Percentiles rank a stretch among this genome's conserved stretches.
Evolutionary conservation across 23 tunicate species (phyloP).

Genomic region (Corella eumyota): DNA sequence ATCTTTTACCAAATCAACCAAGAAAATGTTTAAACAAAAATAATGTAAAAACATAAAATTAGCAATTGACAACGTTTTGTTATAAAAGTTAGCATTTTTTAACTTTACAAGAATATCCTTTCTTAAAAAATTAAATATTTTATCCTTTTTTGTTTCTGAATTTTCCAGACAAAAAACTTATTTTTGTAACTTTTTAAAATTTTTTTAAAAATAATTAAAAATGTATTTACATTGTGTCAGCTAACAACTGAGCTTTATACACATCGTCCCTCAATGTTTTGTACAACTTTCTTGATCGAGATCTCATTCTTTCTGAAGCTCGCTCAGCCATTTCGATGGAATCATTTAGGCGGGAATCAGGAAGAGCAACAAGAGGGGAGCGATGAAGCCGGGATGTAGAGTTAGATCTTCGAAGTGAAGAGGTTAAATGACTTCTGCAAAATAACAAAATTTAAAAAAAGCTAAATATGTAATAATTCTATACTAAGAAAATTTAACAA

Average conservation of each 20-base stretch:
- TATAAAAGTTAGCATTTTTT: too few species aligned
- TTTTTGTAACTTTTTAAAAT: too few species aligned
- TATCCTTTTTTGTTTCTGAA: too few species aligned
- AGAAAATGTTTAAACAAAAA: too few species aligned
- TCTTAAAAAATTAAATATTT: too few species aligned
- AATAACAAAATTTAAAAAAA: too few species aligned
- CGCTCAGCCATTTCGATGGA: conserved; percentile 61
- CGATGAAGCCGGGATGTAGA: conserved; percentile 28
- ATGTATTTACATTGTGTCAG: conserved; percentile 27
- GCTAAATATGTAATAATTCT: not conserved
- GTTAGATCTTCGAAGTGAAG: conserved; percentile 27
- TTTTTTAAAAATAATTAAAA: too few species aligned
- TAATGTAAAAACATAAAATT: too few species aligned
- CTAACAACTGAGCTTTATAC: conserved; percentile 24
- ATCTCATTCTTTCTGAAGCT: conserved; percentile 30
- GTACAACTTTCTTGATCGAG: conserved; percentile 51
- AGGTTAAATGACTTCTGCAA: conserved; percentile 55
- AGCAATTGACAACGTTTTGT: too few species aligned
- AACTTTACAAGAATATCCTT: too few species aligned
- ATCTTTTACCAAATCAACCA: too few species aligned
- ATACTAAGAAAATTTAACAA: not conserved
- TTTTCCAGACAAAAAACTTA: too few species aligned
- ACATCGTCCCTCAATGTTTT: conserved; percentile 33
- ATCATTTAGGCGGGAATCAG: conserved; percentile 36
- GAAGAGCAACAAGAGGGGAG: conserved; percentile 12